Conservation (phyloP, 2,797 vertebrate species). For the Percopsis omiscomaycus region DNA sequence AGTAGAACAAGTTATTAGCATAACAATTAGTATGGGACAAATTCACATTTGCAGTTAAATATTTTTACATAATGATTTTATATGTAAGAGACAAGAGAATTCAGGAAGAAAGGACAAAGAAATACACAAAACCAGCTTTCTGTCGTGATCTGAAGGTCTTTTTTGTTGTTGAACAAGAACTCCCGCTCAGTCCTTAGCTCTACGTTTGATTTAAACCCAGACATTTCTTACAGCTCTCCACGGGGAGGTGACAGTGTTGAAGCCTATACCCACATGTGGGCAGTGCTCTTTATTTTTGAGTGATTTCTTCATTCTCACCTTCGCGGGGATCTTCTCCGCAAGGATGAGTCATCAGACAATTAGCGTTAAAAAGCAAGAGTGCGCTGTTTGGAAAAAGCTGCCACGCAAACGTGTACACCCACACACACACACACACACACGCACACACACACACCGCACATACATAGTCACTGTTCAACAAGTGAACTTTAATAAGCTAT, state of each 20-base stretch:
- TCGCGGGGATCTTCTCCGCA: constrained; percentile 24
- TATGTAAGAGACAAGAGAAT: too few relatives aligned
- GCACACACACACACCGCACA: constrained; percentile 9
- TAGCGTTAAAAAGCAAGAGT: constrained; percentile 41
- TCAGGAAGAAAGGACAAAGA: too few relatives aligned
- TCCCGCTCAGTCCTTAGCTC: background rate
- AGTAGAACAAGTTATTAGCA: too few relatives aligned
- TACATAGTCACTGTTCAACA: background rate
- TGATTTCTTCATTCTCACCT: constrained; percentile 38
- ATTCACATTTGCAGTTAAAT: too few relatives aligned
- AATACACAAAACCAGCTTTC: too few relatives aligned
- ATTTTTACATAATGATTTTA: too few relatives aligned
- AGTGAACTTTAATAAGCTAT: constrained; percentile 44
- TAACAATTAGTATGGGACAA: too few relatives aligned
- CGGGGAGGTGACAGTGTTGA: constrained; percentile 30
- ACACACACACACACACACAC: constrained; percentile 4
- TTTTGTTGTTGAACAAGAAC: background rate
- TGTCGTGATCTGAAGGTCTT: too few relatives aligned
- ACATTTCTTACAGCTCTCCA: constrained; percentile 20
- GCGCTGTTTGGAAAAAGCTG: constrained; percentile 34
- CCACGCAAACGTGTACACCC: background rate
- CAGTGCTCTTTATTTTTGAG: constrained; percentile 6
- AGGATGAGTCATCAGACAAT: constrained; percentile 57
- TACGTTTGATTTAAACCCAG: constrained; percentile 11
- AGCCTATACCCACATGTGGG: constrained; percentile 24